phyloP scores from a whole-genome alignment of 2,797 vertebrate genomes.

The Pangasius macronema region DNA sequence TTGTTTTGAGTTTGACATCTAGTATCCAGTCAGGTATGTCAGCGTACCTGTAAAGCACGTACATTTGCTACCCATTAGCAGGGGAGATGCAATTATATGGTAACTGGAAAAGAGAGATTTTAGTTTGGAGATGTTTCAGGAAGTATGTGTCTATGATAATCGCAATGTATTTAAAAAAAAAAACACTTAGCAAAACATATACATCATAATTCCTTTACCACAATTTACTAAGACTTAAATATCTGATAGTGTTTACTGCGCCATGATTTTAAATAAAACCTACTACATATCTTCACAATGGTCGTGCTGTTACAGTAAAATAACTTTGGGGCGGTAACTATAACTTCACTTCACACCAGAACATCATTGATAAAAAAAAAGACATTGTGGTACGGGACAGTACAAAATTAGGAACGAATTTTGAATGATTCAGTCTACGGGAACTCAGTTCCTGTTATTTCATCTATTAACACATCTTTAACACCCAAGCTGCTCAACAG shows the following conservation, averaged over 20 bases:
- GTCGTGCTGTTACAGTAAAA: background rate
- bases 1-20: background rate
- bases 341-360: background rate
- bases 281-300: background rate
- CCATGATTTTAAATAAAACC: background rate
- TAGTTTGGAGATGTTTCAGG: background rate
- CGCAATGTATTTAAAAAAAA: background rate
- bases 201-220: background rate
- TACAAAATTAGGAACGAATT: no score
- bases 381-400: no score
- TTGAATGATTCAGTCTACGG: no score
- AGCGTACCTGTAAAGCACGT: background rate
- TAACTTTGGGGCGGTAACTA: background rate
- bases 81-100: background rate
- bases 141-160: background rate
- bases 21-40: background rate
- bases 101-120: background rate
- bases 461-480: conserved; percentile 53
- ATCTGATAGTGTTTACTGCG: background rate
- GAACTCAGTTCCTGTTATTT: no score
- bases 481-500: conserved; percentile 41
- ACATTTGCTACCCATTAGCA: background rate
- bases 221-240: background rate
- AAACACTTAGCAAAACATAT: background rate
- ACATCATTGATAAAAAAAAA: background rate